These are phyloP conservation scores for Clepsis dumicolana DNA, from an alignment of 2,888 invertebrate species.

Conservation along the genomic window DNA sequence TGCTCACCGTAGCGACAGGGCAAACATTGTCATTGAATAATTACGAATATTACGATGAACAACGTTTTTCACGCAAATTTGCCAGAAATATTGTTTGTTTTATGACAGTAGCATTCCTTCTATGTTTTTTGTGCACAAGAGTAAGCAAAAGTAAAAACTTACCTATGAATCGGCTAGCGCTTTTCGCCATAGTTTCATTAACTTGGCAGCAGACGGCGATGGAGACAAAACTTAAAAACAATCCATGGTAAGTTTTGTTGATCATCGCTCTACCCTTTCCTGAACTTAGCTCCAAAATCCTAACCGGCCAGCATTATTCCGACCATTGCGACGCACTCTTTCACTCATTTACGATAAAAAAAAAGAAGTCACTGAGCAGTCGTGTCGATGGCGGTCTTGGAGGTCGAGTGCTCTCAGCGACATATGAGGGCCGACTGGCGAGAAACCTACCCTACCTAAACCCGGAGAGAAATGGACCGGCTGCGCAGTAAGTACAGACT, in stretches of 20 bases:
- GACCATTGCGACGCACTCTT: constrained; percentile 35
- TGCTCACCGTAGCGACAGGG: background rate
- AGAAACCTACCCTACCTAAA: constrained; percentile 47
- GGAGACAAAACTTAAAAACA: constrained; percentile 80
- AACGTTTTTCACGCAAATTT: background rate
- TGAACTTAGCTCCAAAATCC: constrained; percentile 32
- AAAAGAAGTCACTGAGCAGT: constrained; percentile 51
- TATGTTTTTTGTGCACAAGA: too few relatives aligned
- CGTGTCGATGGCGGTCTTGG: constrained; percentile 59
- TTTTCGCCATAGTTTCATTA: constrained; percentile 81
- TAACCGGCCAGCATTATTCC: constrained; percentile 39
- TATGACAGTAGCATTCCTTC: too few relatives aligned
- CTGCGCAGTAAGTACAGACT: constrained; percentile 78
- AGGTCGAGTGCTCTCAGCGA: constrained; percentile 77
- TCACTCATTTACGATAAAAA: constrained; percentile 32
- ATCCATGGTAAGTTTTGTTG: constrained; percentile 79
- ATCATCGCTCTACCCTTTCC: constrained; percentile 69
- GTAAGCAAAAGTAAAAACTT: constrained; percentile 51
- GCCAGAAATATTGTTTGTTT: background rate
- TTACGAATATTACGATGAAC: background rate
- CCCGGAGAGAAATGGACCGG: constrained; percentile 62
- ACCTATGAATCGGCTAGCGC: constrained; percentile 81
- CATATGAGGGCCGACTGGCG: constrained; percentile 69
- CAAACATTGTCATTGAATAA: background rate
- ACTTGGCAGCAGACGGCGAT: constrained; percentile 83